phyloP scores from a whole-genome alignment of 2,888 invertebrate species.

The Orchesella flavescens region DNA sequence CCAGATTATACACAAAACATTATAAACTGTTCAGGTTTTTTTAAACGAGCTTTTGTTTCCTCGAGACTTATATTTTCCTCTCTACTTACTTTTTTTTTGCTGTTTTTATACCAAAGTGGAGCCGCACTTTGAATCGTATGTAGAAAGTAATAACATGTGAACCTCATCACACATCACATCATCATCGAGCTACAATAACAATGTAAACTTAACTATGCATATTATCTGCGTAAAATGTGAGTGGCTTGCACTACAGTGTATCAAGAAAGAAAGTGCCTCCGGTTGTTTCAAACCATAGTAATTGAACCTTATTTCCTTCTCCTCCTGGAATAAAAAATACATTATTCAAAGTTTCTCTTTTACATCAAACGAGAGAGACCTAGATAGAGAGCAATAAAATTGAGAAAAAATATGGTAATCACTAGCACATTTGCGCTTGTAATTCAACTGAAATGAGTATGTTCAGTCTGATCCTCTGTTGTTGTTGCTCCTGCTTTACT shows the following conservation, averaged over 20 bases:
- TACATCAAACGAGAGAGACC: not conserved
- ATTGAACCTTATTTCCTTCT: conserved; percentile 53
- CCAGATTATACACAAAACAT: not conserved
- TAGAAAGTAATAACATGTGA: conserved; percentile 8
- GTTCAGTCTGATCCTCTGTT: not conserved
- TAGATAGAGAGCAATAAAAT: conserved; percentile 13
- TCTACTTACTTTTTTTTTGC: not conserved
- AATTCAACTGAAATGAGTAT: conserved; percentile 37
- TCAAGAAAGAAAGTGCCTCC: conserved; percentile 37
- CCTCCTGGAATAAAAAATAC: conserved; percentile 33
- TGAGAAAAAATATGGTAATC: conserved; percentile 42
- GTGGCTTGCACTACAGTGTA: not conserved
- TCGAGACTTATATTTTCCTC: conserved; percentile 12
- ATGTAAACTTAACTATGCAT: conserved; percentile 36
- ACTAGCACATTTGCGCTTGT: conserved; percentile 39
- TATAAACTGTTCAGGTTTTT: not conserved
- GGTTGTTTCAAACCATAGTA: conserved; percentile 37
- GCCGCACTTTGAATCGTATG: not conserved
- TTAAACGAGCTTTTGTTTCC: conserved; percentile 20
- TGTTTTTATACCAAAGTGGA: conserved; percentile 3
- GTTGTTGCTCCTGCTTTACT: not conserved
- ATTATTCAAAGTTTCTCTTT: not conserved
- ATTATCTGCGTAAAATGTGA: conserved; percentile 31
- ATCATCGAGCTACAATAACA: conserved; percentile 1
- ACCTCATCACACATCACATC: conserved; percentile 21